Percentiles rank a stretch among this genome's conserved stretches.
Conservation (phyloP, 2,888 invertebrate genomes). For the Scaptomyza parva region DNA sequence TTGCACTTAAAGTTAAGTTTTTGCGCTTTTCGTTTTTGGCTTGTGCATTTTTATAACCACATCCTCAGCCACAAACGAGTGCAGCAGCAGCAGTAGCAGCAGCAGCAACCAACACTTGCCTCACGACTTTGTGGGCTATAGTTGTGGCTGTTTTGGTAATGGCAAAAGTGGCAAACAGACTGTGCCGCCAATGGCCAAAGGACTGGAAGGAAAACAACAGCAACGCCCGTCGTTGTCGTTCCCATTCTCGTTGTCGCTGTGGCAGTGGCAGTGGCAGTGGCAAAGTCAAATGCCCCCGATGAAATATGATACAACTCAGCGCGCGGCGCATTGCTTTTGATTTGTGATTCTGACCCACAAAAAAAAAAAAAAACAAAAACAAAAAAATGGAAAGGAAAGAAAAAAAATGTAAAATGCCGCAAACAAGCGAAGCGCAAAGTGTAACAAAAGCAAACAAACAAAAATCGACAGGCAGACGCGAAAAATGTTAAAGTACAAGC, state of each 20-base stretch:
- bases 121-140: conserved; percentile 4
- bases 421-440: conserved; percentile 58
- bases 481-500: conserved; percentile 55
- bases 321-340: conserved; percentile 70
- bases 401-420: conserved; percentile 67
- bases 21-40: conserved; percentile 46
- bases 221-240: conserved; percentile 8
- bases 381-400: conserved; percentile 65
- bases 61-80: conserved; percentile 13
- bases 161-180: conserved; percentile 42
- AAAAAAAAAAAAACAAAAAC: conserved; percentile 59
- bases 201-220: conserved; percentile 19
- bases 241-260: not conserved
- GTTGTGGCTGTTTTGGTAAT: conserved; percentile 49
- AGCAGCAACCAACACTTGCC: conserved; percentile 2
- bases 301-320: conserved; percentile 74
- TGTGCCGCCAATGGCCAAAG: conserved; percentile 19
- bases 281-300: conserved; percentile 63
- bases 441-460: conserved; percentile 45
- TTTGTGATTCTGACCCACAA: conserved; percentile 76
- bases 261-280: conserved; percentile 1
- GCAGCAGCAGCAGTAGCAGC: conserved; percentile 4
- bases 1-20: conserved; percentile 51
- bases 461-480: conserved; percentile 51
- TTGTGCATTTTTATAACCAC: conserved; percentile 63